Conservation (phyloP, 2,797 vertebrate genomes). For the Myotis vivesi region DNA sequence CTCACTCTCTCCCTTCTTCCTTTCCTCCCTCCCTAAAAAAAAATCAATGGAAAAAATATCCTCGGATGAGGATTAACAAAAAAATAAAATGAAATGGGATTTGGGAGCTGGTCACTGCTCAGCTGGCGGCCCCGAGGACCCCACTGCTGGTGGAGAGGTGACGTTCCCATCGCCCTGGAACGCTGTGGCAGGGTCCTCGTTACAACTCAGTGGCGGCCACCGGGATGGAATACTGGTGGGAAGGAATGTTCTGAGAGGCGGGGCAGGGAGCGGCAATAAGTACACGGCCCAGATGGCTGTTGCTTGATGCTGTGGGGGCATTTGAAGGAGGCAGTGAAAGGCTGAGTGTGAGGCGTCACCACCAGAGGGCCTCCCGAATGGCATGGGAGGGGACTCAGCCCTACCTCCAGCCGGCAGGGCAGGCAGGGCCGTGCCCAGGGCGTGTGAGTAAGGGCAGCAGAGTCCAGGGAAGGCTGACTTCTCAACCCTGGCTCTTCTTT, state of each 20-base stretch:
- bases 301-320: too few relatives aligned
- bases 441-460: rapidly evolving
- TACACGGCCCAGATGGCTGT: rapidly evolving
- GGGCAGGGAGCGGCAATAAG: neutral
- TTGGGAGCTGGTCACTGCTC: neutral
- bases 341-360: neutral
- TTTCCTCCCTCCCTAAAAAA: too few relatives aligned
- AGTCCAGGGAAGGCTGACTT: neutral
- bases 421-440: neutral
- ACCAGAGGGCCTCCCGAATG: neutral
- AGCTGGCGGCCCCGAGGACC: neutral
- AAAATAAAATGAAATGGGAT: neutral
- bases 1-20: too few relatives aligned
- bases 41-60: too few relatives aligned
- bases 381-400: neutral
- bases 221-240: neutral
- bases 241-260: neutral
- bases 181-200: rapidly evolving
- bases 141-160: neutral
- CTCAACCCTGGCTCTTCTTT: neutral
- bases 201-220: neutral
- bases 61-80: too few relatives aligned
- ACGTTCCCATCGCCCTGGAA: rapidly evolving
- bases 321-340: neutral
- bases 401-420: neutral